Evolutionary conservation across 2,888 invertebrate species (phyloP).

Genomic region (Onchidella celtica): DNA sequence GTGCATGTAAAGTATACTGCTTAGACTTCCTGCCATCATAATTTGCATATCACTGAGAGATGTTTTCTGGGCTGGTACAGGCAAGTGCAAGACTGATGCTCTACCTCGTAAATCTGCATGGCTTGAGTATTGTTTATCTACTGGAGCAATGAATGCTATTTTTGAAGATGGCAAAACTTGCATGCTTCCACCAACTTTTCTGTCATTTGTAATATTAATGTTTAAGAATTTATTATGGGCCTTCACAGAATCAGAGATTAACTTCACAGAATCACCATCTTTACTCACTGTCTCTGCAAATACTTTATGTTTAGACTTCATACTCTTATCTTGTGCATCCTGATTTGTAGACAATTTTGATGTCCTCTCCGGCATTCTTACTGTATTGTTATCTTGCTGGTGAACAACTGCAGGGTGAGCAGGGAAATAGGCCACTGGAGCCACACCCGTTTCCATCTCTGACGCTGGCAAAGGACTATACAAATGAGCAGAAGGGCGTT

Average conservation of each 20-base stretch:
- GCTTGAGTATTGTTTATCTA: conserved; percentile 3
- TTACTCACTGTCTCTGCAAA: not conserved
- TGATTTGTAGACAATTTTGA: not conserved
- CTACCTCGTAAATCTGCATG: not conserved
- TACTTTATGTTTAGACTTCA: not conserved
- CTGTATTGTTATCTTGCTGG: not conserved
- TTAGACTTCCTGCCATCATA: conserved; percentile 25
- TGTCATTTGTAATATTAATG: not conserved
- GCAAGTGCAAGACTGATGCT: not conserved
- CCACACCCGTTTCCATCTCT: not conserved
- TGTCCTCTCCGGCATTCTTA: not conserved
- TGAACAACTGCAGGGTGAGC: not conserved
- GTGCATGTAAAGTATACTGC: conserved; percentile 18
- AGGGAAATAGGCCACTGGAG: not conserved
- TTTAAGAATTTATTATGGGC: not conserved
- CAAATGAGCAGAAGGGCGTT: not conserved
- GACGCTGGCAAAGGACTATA: not conserved
- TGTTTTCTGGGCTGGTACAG: not conserved
- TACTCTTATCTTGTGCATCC: not conserved
- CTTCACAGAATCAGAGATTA: not conserved
- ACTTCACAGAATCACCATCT: not conserved
- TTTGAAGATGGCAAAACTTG: not conserved
- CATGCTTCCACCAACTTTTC: not conserved
- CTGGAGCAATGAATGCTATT: too few species aligned
- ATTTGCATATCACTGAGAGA: not conserved